Base-by-base conservation (phyloP, 2,888 invertebrate genomes). In the Oscheius sp. region DNA sequence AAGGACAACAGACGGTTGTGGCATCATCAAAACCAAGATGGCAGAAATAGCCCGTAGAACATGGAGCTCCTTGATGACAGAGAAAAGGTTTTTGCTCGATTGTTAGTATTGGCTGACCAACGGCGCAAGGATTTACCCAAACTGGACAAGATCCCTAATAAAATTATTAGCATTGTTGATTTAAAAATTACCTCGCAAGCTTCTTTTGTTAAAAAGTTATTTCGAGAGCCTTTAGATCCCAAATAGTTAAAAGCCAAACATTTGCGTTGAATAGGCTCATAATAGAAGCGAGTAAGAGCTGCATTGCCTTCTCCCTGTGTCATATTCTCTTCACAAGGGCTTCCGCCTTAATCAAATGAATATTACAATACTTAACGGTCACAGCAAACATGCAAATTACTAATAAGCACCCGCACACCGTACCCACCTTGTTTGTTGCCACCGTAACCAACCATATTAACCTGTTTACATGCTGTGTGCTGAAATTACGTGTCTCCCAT, bases 1-100 rank as follows among this genome's bases (percentile, higher is more conserved):
- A 75, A 17, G 79, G 81, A 42, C 85, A 85, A 69, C 85, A 85
- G 3, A 85, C 76, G 2, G 84, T 82, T 10, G 82, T 82, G 3
- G 76, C 73, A 34, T 81, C 79, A 25, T 82, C 79, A 52, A 71
- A 78, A 23, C 86, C 86, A 37, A 83, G 75, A 65, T 86, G 86
- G 61, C 86, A 86, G 71, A 80, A 86, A 45, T 71, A 70, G 15
- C 75, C 74, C 3, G 63, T 8, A 3, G 70, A 48, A 61, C 82
- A 82, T 1, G 81, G 71, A 2, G 73, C 75, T 17, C 73, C 66
- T 39, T 73, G 76, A 58, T 78, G 76, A 63, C 82, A 82, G 25
- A 75, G 77, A 69, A 74, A 76, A 8, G 82, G 82, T 12, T 71
- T 64, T 45, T 74, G 71, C 12, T 65, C 50, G 23, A 61, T 75